Conservation (phyloP, 2,113 vertebrate genomes). For the Peromyscus maniculatus region DNA sequence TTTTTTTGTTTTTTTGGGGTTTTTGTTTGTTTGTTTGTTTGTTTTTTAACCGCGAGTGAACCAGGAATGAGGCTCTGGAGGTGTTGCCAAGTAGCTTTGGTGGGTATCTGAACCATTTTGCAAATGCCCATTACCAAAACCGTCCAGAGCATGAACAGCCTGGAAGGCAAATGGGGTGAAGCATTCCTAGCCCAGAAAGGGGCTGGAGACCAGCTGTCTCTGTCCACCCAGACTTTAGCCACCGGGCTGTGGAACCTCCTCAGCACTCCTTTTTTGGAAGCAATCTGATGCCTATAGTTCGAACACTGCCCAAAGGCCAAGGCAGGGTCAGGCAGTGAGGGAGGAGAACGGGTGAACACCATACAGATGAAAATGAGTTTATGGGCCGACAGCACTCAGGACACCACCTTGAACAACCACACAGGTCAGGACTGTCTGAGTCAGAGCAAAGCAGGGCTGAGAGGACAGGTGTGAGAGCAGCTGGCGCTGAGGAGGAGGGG, state of each 20-base stretch:
- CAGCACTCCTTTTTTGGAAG: neutral
- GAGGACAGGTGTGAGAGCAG: neutral
- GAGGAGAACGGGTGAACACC: neutral
- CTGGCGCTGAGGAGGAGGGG: neutral
- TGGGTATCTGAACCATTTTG: neutral
- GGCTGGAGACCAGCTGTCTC: neutral
- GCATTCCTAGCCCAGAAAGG: neutral
- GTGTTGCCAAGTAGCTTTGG: neutral
- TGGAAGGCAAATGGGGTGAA: neutral
- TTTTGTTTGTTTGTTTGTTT: no score
- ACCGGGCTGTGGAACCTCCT: neutral
- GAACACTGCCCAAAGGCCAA: neutral
- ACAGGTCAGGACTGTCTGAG: conserved; percentile 37
- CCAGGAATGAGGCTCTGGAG: neutral
- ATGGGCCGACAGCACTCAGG: conserved; percentile 25
- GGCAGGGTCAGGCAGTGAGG: neutral
- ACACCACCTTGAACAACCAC: conserved; percentile 25
- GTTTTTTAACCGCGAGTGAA: neutral
- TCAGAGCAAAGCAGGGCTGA: conserved; percentile 24
- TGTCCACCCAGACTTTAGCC: neutral
- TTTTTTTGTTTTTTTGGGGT: no score
- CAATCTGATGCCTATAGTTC: neutral
- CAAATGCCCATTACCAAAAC: neutral
- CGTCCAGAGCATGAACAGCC: neutral
- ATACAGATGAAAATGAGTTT: conserved; percentile 49